Base-by-base conservation (phyloP, 2,888 invertebrate species). In the Orchesella flavescens region DNA sequence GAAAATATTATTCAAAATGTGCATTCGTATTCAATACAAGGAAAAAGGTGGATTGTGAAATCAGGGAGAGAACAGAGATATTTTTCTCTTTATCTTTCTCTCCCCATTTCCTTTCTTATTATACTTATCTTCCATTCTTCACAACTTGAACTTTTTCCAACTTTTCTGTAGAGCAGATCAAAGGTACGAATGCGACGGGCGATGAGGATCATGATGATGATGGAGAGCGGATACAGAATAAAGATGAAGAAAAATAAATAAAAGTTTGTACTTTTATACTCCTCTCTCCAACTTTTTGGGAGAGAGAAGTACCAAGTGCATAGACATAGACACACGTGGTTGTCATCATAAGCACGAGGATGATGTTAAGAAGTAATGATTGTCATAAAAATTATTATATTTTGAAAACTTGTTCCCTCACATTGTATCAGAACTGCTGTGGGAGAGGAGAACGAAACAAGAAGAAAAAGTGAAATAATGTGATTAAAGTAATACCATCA, bases 181-280 rank as follows among this genome's bases (percentile, higher is more conserved):
- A 34, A 34, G 34, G 34, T 34, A 34, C 7, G 34, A 34, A 34
- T 34, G 34, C 1, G 53, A n/a, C 10, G 53, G 19, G 57, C 4
- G 10, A 57, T 57, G 57, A 57, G 57, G 57, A 57, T 57, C 17
- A 57, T 53, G 57, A 57, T 57, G 57, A 57, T 57, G 57, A 57
- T 72, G 57, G 2, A 4, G 57, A 57, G 57, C 19, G 57, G 57
- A 57, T 19, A 19, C 19, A 57, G 10, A 19, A 57, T 4, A 17
- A 57, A 19, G 19, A 19, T 17, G 4, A 5, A n/a, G 53, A 53
- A 19, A 19, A 17, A n/a, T n/a, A 17, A 61, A 24, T 61, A 61
- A 61, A 24, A 24, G 24, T 53, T 53, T n/a, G 53, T n/a, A 5
- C 53, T 53, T 53, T n/a, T 53, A 53, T 53, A 61, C 23, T 61